Base-by-base conservation (phyloP, 2,888 invertebrate species). In the Drosophila borborema region DNA sequence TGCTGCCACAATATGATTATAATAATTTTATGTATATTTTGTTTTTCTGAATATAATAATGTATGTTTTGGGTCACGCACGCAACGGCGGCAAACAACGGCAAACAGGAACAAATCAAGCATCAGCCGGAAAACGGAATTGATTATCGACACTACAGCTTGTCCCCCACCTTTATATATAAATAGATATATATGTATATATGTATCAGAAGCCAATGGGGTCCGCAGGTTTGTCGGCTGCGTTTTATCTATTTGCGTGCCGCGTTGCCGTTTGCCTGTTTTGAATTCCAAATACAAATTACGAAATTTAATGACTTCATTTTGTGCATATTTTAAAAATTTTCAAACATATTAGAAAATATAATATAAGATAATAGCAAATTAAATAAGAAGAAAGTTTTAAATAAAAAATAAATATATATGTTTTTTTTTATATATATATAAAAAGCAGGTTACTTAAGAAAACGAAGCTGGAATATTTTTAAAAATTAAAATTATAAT, bases 121-220 rank as follows among this genome's bases (percentile, higher is more conserved):
- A 63, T 80, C 67, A 76, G 70, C 72, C 86, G 86, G 87, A 86
- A 86, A 90, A 82, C 81, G 72, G 89, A 86, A 88, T 86, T 86
- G 88, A 86, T 90, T 88, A 88, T 89, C 78, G 78, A 64, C 76
- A 68, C 74, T 64, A 60, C 38, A 49, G 12, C 34, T 20, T 43
- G 20, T 36, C 41, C 38, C 12, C 16, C n/a, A 7, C 38, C 10
- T 2, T 40, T 20, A 20, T 8, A 18, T 53, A n/a, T 34, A 9
- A 36, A 36, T 34, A 34, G 6, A 34, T 51, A 18, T 12, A 34
- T 20, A 6, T 49, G 12, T 20, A 20, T 20, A 20, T 38, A 14
- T 45, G 20, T 58, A 45, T 18, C 20, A 34, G 28, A 14, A 20
- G 36, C 18, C 28, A 20, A 10, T 23, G 23, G 43, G 9, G 6